Evolutionary conservation across 2,888 invertebrate genomes (phyloP).

Genomic region (Perdita meconis): DNA sequence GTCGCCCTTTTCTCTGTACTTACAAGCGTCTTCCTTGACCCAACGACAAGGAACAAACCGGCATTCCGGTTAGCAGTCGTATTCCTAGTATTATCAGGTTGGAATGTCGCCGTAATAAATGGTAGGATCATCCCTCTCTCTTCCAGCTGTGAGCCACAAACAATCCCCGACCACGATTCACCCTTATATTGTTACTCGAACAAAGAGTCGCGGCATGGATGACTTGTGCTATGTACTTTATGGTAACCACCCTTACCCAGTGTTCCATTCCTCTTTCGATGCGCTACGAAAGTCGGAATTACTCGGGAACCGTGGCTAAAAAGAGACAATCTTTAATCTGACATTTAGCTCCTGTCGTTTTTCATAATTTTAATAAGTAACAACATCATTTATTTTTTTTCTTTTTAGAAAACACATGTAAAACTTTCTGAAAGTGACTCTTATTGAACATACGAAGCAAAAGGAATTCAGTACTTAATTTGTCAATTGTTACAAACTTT

Average conservation of each 20-base stretch:
- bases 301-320: not conserved
- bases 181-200: conserved; percentile 83
- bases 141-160: conserved; percentile 58
- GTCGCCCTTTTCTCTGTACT: not conserved
- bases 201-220: conserved; percentile 81
- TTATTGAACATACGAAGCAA: too few species aligned
- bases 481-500: too few species aligned
- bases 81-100: conserved; percentile 81
- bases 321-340: not conserved
- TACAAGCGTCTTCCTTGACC: conserved; percentile 53
- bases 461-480: too few species aligned
- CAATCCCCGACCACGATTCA: conserved; percentile 77
- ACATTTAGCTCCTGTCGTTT: too few species aligned
- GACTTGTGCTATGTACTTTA: conserved; percentile 78
- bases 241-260: conserved; percentile 70
- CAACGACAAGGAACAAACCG: conserved; percentile 65
- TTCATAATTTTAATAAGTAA: too few species aligned
- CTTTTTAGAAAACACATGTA: too few species aligned
- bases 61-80: conserved; percentile 71
- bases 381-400: too few species aligned
- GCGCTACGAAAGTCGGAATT: conserved; percentile 35
- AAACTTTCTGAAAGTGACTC: too few species aligned
- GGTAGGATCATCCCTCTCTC: conserved; percentile 76
- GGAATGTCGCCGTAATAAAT: conserved; percentile 82
- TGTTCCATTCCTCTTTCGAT: conserved; percentile 52